A percentile compares a stretch with the other conserved stretches of the same genome.
phyloP scores from a whole-genome alignment of 2,888 invertebrate genomes.

The Oscheius myriophilus region DNA sequence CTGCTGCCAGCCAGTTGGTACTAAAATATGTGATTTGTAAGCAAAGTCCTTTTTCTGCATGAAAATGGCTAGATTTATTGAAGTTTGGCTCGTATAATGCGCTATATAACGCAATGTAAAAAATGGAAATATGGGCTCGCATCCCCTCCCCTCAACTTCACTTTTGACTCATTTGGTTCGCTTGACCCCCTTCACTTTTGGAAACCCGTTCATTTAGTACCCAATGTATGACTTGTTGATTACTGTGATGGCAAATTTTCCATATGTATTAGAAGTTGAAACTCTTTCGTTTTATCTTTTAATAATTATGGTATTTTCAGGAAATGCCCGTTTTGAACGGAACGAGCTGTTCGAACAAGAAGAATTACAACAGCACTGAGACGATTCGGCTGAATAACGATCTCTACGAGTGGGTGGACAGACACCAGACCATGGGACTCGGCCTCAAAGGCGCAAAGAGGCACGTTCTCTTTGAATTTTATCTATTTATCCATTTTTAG shows the following conservation, averaged over 20 bases:
- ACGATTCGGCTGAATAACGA: slow-evolving; percentile 53
- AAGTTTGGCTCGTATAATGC: too few species aligned
- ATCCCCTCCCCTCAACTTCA: too few species aligned
- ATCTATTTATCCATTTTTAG: slow-evolving; percentile 2
- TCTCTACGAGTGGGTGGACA: slow-evolving; percentile 60
- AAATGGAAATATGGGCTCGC: too few species aligned
- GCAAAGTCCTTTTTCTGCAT: too few species aligned
- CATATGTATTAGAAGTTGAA: neutral
- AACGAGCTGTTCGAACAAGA: slow-evolving; percentile 16
- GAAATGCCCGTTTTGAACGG: neutral
- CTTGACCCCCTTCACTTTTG: too few species aligned
- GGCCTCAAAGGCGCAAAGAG: slow-evolving; percentile 19
- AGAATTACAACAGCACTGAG: slow-evolving; percentile 32
- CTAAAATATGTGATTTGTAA: too few species aligned
- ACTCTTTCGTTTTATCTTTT: neutral
- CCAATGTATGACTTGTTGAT: neutral
- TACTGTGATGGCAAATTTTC: too few species aligned
- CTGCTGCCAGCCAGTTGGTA: too few species aligned
- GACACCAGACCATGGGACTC: slow-evolving; percentile 43
- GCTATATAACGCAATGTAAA: too few species aligned
- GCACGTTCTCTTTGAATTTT: neutral
- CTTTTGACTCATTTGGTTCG: too few species aligned
- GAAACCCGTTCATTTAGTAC: too few species aligned
- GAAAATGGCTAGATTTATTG: too few species aligned
- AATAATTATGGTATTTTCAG: neutral